Base-by-base conservation (phyloP, 2,113 vertebrate genomes). In the Erpornis zantholeuca region DNA sequence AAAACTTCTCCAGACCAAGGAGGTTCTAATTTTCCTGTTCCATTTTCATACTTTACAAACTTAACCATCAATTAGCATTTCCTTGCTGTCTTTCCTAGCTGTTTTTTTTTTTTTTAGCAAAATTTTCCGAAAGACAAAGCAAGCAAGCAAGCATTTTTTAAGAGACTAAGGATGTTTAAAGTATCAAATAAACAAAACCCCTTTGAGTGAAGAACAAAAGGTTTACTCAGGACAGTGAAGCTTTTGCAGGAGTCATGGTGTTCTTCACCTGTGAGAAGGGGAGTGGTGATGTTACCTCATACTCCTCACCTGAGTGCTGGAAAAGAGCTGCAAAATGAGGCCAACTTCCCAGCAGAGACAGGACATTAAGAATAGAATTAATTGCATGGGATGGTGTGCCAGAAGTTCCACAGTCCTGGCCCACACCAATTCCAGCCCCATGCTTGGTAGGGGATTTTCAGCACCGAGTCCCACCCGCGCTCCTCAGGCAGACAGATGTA, bases 391-490 rank as follows among this genome's bases (percentile, higher is more conserved):
- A 40, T 64, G 44, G 25, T 15, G 56, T 40, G 85, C 52, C 86
- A 90, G 56, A 40, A 59, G 19, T 54, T 45, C 1, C 0, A 5
- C 44, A 68, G 50, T 38, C 68, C 83, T 81, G 65, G 76, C 40
- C 47, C 53, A 40, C 9, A 40, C 15, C 56, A 56, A 2, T 29
- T 65, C 53, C 73, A 84, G 65, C 72, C 83, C 11, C 0, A 0
- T 15, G 38, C 25, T 18, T n/a, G 27, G 11, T 2, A 24, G 56
- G 52, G 21, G 7, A 15, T 49, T 75, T 90, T 31, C 64, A 45
- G 50, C 22, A 63, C 20, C 0, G 28, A 70, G 61, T 54, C 63
- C 71, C 64, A 53, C 2, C 11, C 21, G 1, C 4, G 1, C 29
- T 24, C 53, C 68, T 47, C 18, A 17, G 9, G 59, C 57, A 94